phyloP scores from a whole-genome alignment of 1,140 invertebrate species.

The Cydia fagiglandana region DNA sequence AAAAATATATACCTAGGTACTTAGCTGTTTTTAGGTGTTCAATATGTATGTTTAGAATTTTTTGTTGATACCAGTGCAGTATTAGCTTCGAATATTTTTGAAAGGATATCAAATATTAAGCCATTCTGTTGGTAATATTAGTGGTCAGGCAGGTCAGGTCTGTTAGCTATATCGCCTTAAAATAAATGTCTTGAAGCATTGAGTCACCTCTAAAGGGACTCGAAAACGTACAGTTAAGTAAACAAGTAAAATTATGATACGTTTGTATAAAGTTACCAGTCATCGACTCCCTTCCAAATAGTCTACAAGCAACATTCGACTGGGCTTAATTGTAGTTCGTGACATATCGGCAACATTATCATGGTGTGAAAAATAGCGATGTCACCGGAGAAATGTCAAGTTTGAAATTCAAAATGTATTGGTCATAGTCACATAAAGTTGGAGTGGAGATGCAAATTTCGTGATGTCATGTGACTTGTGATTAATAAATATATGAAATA shows the following conservation, averaged over 20 bases:
- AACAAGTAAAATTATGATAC: not conserved
- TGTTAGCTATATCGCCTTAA: not conserved
- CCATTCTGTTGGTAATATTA: not conserved
- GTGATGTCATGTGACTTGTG: not conserved
- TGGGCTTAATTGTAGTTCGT: not conserved
- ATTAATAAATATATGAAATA: not conserved
- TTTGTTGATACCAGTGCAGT: too few species aligned
- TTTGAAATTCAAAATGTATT: too few species aligned
- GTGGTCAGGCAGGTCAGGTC: not conserved
- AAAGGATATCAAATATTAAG: not conserved
- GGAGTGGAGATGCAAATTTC: not conserved
- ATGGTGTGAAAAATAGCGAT: too few species aligned
- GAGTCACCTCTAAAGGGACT: not conserved
- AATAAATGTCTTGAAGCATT: not conserved
- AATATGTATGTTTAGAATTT: too few species aligned
- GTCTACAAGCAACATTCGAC: not conserved
- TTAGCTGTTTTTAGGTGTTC: too few species aligned
- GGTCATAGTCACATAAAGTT: not conserved
- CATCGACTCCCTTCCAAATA: not conserved
- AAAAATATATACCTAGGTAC: not conserved
- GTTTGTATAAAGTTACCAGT: not conserved
- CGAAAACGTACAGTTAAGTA: constrained; percentile 5
- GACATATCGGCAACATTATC: not conserved
- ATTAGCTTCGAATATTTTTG: not conserved
- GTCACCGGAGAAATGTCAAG: too few species aligned